A percentile compares a stretch with the other conserved stretches of the same genome.
Conservation (phyloP, 2,113 vertebrate species). For the Eptatretus burgeri region DNA sequence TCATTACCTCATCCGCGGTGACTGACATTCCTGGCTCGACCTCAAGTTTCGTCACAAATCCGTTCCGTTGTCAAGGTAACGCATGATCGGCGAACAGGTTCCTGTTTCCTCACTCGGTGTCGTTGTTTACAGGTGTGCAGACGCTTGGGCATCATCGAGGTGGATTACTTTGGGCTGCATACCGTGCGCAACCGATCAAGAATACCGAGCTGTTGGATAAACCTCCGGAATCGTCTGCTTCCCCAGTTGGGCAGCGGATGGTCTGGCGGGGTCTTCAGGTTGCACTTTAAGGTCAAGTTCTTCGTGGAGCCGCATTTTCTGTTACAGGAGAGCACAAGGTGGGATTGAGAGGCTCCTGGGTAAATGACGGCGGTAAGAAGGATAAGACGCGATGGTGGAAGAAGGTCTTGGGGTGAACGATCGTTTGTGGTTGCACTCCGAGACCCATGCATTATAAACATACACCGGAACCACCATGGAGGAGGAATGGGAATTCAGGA, state of each 20-base stretch:
- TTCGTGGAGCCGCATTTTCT: constrained; percentile 95
- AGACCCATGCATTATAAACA: too few species aligned
- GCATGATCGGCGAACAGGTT: not conserved
- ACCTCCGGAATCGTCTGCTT: constrained; percentile 82
- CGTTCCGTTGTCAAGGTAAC: too few species aligned
- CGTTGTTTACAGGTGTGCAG: constrained; percentile 43
- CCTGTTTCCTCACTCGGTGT: not conserved
- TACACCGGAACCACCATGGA: too few species aligned
- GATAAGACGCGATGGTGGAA: too few species aligned
- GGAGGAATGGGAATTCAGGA: too few species aligned
- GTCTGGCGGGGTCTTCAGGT: constrained; percentile 43
- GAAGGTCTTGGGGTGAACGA: too few species aligned
- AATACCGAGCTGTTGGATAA: constrained; percentile 64
- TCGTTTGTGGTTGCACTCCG: too few species aligned
- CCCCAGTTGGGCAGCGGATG: constrained; percentile 47
- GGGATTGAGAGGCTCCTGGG: constrained; percentile 7
- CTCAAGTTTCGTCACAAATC: too few species aligned
- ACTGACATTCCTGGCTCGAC: too few species aligned
- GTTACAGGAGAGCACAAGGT: constrained; percentile 90
- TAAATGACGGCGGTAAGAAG: not conserved
- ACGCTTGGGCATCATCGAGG: constrained; percentile 76
- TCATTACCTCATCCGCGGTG: too few species aligned
- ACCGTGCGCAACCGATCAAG: constrained; percentile 62
- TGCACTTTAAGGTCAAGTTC: constrained; percentile 75
- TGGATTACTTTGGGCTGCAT: constrained; percentile 90